Percentiles rank a stretch among this genome's conserved stretches.
Evolutionary conservation across 2,797 vertebrate species (phyloP).

Genomic region (Manis pentadactyla): DNA sequence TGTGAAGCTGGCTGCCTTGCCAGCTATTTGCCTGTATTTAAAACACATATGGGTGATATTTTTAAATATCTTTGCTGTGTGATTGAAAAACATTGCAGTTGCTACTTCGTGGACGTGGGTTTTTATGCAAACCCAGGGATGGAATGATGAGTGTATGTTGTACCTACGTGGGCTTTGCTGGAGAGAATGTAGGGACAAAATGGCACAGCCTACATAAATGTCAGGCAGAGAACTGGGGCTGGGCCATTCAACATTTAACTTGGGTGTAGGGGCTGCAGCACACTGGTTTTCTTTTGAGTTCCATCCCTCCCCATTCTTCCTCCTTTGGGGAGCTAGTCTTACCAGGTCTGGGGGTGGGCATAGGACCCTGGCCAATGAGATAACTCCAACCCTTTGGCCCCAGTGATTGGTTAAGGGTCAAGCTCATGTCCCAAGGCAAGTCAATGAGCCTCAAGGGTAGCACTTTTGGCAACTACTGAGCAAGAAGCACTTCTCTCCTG

Average conservation of each 20-base stretch:
- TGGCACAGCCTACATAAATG: slow-evolving; percentile 28
- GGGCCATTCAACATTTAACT: slow-evolving; percentile 27
- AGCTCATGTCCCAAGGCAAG: neutral
- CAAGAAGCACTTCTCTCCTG: neutral
- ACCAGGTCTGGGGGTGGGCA: neutral
- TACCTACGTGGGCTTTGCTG: slow-evolving; percentile 63
- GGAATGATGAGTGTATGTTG: slow-evolving; percentile 69
- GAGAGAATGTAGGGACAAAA: slow-evolving; percentile 48
- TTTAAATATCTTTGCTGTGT: slow-evolving; percentile 84
- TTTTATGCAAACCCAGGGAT: slow-evolving; percentile 82
- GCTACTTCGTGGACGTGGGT: slow-evolving; percentile 80
- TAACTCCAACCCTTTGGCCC: neutral
- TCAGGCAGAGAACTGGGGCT: neutral
- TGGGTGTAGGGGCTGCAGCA: neutral
- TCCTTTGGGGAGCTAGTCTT: neutral
- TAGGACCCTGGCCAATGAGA: neutral
- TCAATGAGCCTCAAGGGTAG: neutral
- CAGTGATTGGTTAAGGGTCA: neutral
- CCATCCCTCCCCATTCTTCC: neutral
- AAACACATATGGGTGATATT: slow-evolving; percentile 83
- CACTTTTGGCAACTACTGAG: neutral
- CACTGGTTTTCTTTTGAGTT: neutral
- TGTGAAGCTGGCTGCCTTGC: slow-evolving; percentile 78
- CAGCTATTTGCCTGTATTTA: slow-evolving; percentile 84
- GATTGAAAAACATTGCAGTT: slow-evolving; percentile 82